Percentiles rank a stretch among this genome's conserved stretches.
Conservation (phyloP, 2,888 invertebrate genomes). For the Calliopum simillimum region DNA sequence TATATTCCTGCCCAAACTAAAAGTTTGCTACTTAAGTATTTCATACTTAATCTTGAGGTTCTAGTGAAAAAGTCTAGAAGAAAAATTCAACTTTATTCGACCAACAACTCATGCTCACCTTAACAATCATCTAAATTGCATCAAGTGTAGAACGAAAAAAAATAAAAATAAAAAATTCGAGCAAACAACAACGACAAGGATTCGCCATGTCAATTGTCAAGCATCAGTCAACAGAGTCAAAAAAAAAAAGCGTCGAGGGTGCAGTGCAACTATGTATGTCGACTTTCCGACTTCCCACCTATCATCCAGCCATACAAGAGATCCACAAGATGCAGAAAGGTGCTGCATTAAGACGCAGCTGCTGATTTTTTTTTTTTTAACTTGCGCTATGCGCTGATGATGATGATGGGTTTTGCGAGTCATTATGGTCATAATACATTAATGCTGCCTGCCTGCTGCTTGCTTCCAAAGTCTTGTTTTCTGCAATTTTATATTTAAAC, state of each 20-base stretch:
- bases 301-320: neutral
- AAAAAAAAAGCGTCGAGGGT: neutral
- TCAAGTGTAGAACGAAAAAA: neutral
- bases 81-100: no score
- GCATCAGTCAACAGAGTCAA: neutral
- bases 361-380: no score
- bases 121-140: neutral
- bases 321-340: neutral
- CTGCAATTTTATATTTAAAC: constrained; percentile 1
- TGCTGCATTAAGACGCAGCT: constrained; percentile 16
- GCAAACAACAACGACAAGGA: constrained; percentile 2
- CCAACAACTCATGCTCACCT: no score
- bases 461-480: no score
- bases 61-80: no score
- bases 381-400: no score
- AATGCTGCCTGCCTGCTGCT: constrained; percentile 7
- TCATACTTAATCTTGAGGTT: no score
- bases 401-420: constrained; percentile 16
- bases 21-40: no score
- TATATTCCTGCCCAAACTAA: no score
- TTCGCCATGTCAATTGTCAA: constrained; percentile 3
- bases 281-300: neutral
- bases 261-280: neutral
- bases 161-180: neutral
- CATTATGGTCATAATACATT: neutral